phyloP scores from a whole-genome alignment of 2,888 invertebrate species.

The Dendrolimus pini region DNA sequence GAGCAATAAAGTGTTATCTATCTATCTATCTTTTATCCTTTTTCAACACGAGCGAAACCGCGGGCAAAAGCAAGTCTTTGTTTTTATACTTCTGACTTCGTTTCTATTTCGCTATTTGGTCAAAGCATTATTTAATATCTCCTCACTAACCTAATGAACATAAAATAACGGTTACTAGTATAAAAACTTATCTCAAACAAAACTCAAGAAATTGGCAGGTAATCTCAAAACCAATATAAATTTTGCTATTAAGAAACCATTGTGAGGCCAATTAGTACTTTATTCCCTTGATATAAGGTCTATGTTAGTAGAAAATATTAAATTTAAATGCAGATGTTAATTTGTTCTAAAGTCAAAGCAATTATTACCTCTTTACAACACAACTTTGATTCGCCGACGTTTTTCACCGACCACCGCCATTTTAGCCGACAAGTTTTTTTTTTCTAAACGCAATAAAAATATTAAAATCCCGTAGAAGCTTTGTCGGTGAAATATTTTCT shows the following conservation, averaged over 20 bases:
- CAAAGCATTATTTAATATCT: slow-evolving; percentile 1
- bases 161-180: background rate
- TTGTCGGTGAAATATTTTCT: background rate
- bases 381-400: slow-evolving; percentile 42
- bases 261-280: background rate
- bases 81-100: background rate
- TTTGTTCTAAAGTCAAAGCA: slow-evolving; percentile 20
- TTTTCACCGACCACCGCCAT: slow-evolving; percentile 24
- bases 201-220: slow-evolving; percentile 25
- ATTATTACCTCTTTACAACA: slow-evolving; percentile 50
- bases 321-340: slow-evolving; percentile 10
- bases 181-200: slow-evolving; percentile 14
- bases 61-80: background rate
- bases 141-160: background rate
- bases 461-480: background rate
- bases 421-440: slow-evolving; percentile 58
- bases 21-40: no score
- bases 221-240: slow-evolving; percentile 16
- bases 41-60: no score
- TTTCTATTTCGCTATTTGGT: background rate
- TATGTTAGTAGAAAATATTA: background rate
- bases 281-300: background rate
- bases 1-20: no score
- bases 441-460: background rate
- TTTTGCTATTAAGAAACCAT: slow-evolving; percentile 2